Conservation (phyloP, 2,113 vertebrate species). For the Addax nasomaculatus region DNA sequence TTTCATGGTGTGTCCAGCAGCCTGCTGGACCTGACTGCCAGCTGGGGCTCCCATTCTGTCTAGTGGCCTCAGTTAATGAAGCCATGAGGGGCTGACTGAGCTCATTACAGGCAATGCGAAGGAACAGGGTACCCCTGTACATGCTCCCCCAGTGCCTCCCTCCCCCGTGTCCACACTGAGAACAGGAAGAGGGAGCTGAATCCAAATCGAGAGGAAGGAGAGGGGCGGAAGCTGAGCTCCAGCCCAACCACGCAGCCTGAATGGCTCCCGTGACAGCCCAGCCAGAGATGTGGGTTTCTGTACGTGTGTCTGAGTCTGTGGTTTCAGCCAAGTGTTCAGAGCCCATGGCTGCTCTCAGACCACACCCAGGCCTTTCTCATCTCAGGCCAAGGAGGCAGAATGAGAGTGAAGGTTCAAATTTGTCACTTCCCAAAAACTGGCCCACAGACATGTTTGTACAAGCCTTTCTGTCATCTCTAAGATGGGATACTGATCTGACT, state of each 20-base stretch:
- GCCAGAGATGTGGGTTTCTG: neutral
- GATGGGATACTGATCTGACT: neutral
- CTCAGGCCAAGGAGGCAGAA: neutral
- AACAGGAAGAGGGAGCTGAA: neutral
- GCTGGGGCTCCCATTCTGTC: slow-evolving; percentile 63
- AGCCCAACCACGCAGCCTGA: neutral
- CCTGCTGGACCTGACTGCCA: slow-evolving; percentile 52
- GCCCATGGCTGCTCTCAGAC: neutral
- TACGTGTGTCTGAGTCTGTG: neutral
- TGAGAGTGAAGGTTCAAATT: neutral
- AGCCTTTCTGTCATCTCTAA: neutral
- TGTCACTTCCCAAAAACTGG: neutral
- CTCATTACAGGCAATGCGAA: slow-evolving; percentile 43
- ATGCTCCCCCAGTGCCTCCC: too few species aligned
- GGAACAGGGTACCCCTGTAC: neutral
- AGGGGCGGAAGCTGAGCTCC: neutral
- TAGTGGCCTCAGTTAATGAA: slow-evolving; percentile 69
- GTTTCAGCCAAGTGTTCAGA: neutral
- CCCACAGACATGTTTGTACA: neutral
- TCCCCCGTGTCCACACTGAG: neutral
- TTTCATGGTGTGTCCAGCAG: slow-evolving; percentile 50
- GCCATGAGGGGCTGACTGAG: slow-evolving; percentile 4
- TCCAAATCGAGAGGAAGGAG: neutral
- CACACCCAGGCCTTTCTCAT: neutral
- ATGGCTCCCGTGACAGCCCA: neutral